Conservation (phyloP, 2,797 vertebrate genomes). For the Thripadectes ignobilis region DNA sequence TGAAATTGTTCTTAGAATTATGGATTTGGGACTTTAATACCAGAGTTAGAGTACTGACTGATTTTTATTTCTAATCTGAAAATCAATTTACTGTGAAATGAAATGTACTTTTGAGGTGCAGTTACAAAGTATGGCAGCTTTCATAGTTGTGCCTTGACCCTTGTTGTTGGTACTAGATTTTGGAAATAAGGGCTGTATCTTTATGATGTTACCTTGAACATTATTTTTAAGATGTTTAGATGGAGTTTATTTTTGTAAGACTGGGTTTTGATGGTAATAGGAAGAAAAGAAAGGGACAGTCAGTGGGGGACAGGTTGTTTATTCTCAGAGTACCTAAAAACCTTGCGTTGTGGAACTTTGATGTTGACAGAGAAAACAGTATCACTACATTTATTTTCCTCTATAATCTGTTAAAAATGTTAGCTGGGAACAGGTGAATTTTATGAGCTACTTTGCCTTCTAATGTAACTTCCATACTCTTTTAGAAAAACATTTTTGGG, state of each 20-base stretch:
- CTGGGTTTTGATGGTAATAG: background rate
- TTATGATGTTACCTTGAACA: background rate
- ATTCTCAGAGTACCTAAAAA: background rate
- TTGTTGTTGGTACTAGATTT: background rate
- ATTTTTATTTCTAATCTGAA: background rate
- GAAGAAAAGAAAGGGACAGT: background rate
- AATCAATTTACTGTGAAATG: background rate
- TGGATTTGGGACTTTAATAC: background rate
- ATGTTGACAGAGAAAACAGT: background rate
- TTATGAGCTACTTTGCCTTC: background rate
- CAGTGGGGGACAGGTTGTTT: background rate
- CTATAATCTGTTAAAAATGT: background rate
- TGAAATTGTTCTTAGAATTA: background rate
- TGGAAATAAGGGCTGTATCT: background rate
- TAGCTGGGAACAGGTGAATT: background rate
- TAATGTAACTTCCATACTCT: background rate
- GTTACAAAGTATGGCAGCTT: background rate
- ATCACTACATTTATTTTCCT: background rate
- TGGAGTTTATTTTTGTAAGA: background rate
- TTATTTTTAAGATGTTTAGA: background rate
- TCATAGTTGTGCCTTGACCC: background rate
- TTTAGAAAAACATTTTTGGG: background rate
- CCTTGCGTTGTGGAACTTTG: background rate
- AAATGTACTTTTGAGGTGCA: background rate
- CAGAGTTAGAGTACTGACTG: background rate